These are phyloP conservation scores for Dasyurus viverrinus DNA, from an alignment of 2,113 vertebrate species.

Conservation along the genomic window DNA sequence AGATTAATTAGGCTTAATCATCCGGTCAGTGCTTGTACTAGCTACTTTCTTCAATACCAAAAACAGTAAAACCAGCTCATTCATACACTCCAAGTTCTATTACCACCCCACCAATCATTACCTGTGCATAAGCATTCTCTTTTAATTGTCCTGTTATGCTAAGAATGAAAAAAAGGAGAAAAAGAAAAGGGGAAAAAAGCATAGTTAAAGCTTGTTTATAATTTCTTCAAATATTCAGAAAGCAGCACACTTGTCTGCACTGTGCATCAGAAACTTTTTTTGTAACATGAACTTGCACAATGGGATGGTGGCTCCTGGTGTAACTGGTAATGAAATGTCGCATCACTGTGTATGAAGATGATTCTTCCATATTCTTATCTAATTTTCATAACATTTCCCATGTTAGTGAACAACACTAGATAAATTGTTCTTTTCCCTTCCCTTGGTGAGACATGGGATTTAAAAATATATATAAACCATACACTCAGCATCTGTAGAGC, in stretches of 20 bases:
- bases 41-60: constrained; percentile 84
- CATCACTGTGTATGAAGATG: constrained; percentile 84
- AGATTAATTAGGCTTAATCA: constrained; percentile 85
- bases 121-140: constrained; percentile 81
- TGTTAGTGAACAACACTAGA: constrained; percentile 77
- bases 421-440: constrained; percentile 56
- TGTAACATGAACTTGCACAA: constrained; percentile 81
- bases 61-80: constrained; percentile 79
- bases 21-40: constrained; percentile 82
- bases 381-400: constrained; percentile 76
- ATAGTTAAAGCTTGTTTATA: constrained; percentile 78
- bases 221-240: constrained; percentile 89
- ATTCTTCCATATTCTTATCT: constrained; percentile 75
- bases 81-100: constrained; percentile 84
- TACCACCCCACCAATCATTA: constrained; percentile 87
- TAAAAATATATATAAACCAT: constrained; percentile 83
- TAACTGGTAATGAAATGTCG: constrained; percentile 77
- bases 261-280: constrained; percentile 77
- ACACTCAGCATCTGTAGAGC: constrained; percentile 83
- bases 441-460: constrained; percentile 74
- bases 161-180: constrained; percentile 80
- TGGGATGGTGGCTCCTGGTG: constrained; percentile 87
- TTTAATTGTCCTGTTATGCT: constrained; percentile 72
- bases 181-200: constrained; percentile 53
- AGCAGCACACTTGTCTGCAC: constrained; percentile 78